Conservation (phyloP, 2,888 invertebrate species). For the Tiphia femorata region DNA sequence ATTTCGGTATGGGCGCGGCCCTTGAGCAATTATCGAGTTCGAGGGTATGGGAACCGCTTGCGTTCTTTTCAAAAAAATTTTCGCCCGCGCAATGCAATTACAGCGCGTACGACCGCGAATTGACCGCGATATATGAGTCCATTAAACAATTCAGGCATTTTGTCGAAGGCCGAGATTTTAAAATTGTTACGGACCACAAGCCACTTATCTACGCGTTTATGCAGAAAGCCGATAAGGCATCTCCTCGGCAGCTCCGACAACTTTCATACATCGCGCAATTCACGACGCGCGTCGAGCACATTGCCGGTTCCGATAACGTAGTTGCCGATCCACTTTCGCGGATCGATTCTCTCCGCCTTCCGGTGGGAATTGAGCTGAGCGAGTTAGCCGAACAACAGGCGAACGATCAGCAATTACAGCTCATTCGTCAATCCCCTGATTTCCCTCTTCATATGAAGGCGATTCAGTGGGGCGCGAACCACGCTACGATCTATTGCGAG, state of each 20-base stretch:
- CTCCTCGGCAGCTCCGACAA: slow-evolving; percentile 12
- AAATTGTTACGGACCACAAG: slow-evolving; percentile 13
- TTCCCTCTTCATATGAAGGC: background rate
- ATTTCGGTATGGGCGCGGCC: background rate
- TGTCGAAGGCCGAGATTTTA: slow-evolving; percentile 9
- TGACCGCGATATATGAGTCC: slow-evolving; percentile 6
- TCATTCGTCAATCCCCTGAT: background rate
- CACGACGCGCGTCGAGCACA: slow-evolving; percentile 7
- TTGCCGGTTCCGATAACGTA: slow-evolving; percentile 10
- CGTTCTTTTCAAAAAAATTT: slow-evolving; percentile 14
- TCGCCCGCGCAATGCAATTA: slow-evolving; percentile 33
- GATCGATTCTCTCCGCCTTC: background rate
- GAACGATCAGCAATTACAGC: background rate
- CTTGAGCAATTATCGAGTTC: background rate
- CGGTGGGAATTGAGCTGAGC: background rate
- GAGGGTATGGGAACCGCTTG: background rate
- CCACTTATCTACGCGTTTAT: slow-evolving; percentile 11
- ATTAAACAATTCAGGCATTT: slow-evolving; percentile 9
- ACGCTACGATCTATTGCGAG: background rate
- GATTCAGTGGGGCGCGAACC: background rate
- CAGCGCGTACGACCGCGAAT: slow-evolving; percentile 36
- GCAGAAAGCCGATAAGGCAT: slow-evolving; percentile 12
- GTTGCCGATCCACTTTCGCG: slow-evolving; percentile 15
- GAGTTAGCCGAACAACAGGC: background rate
- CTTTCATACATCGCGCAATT: slow-evolving; percentile 9